Evolutionary conservation across 2,797 vertebrate genomes (phyloP).

Genomic region (Cercopithecus petaurista): DNA sequence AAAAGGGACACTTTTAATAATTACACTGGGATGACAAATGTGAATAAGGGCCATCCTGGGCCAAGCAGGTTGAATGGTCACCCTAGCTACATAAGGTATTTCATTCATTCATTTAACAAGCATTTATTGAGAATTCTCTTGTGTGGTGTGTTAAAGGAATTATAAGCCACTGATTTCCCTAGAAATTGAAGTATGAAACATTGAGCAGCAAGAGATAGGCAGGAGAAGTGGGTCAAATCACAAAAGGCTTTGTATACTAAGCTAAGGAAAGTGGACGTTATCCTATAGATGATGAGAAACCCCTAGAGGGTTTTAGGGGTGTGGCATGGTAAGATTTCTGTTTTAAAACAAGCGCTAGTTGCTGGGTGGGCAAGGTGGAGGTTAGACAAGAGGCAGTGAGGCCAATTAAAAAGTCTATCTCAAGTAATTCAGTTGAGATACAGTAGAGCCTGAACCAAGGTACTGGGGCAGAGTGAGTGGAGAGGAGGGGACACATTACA

Average conservation of each 20-base stretch:
- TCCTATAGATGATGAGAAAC: slow-evolving; percentile 36
- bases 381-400: neutral
- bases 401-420: neutral
- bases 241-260: neutral
- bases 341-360: slow-evolving; percentile 32
- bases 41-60: neutral
- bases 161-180: slow-evolving; percentile 10
- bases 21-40: neutral
- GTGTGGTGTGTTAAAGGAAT: neutral
- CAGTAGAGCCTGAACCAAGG: neutral
- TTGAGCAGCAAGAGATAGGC: neutral
- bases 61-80: neutral
- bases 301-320: neutral
- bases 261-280: slow-evolving; percentile 1
- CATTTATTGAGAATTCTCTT: slow-evolving; percentile 27
- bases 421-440: neutral
- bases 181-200: slow-evolving; percentile 29
- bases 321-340: neutral
- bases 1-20: slow-evolving; percentile 8
- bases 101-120: slow-evolving; percentile 49
- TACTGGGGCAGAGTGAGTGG: neutral
- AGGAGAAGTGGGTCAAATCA: neutral
- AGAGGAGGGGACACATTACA: neutral
- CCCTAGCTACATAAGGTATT: neutral
- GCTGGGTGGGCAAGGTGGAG: neutral